A percentile compares a stretch with the other conserved stretches of the same genome.
Evolutionary conservation across 2,888 invertebrate genomes (phyloP).

Genomic region (Mesorhabditis sp.): DNA sequence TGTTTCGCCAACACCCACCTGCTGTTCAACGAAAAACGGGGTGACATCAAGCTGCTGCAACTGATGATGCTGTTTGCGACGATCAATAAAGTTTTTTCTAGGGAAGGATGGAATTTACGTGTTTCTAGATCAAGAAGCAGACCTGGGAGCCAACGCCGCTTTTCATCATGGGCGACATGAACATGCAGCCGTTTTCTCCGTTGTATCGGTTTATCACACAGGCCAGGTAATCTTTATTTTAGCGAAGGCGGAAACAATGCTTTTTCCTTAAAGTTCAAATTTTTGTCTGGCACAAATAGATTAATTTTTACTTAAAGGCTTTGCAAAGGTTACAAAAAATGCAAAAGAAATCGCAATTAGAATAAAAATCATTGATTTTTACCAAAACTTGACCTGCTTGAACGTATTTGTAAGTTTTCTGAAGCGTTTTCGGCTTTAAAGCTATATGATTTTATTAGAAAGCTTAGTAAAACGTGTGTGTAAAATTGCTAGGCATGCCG

Average conservation of each 20-base stretch:
- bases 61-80: slow-evolving; percentile 78
- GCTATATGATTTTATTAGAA: too few species aligned
- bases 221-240: slow-evolving; percentile 8
- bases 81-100: slow-evolving; percentile 70
- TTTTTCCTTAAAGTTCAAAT: not conserved
- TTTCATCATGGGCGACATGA: slow-evolving; percentile 88
- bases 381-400: too few species aligned
- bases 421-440: too few species aligned
- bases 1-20: slow-evolving; percentile 89
- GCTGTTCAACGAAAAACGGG: slow-evolving; percentile 81
- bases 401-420: too few species aligned
- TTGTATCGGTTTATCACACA: slow-evolving; percentile 71
- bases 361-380: too few species aligned
- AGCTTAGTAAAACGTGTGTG: too few species aligned
- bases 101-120: slow-evolving; percentile 8
- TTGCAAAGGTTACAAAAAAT: too few species aligned
- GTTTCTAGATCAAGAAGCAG: not conserved
- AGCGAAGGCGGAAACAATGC: not conserved
- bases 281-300: too few species aligned
- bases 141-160: slow-evolving; percentile 65
- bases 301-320: too few species aligned
- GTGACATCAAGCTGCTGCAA: slow-evolving; percentile 86
- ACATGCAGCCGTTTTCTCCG: slow-evolving; percentile 74
- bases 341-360: too few species aligned
- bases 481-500: too few species aligned